Evolutionary conservation across 2,888 invertebrate genomes (phyloP), one percentile per base, ranked within the genome.

Genomic region (Epiblema foenella): DNA sequence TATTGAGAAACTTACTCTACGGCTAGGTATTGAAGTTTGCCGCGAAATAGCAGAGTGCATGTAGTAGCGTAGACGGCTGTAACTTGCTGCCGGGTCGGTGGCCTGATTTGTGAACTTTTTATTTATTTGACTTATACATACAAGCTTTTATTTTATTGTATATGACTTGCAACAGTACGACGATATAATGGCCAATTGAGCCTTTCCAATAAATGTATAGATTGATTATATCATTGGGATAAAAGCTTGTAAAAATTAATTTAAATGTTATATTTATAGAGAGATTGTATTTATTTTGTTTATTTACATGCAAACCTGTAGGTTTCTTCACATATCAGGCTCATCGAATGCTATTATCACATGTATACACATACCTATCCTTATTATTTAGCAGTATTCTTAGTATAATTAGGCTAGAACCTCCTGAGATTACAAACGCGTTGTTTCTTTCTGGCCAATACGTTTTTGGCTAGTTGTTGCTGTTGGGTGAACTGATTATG

Each of bases 331-430:
- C 87, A 81, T 82, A 77, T 80, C 86, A 81, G 78, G 85, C 86
- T 83, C 87, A 86, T 87, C 84, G 80, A 86, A 86, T 85, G 91
- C 89, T 89, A 86, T 85, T 69, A 83, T 85, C 87, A 89, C 88
- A 85, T 90, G 88, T 90, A 88, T 86, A 89, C 88, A 89, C 87
- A 82, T 87, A 86, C 85, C 85, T 86, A 81, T 79, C 85, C 85
- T 83, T 86, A 85, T 83, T 85, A 86, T 81, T 83, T 90, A 91
- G 90, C 90, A 91, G 91, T 91, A 92, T 91, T 92, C 81, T 86
- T 90, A 90, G 88, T 79, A 75, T 91, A 92, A 90, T 88, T 92
- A 92, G 90, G 89, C 83, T 91, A 91, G 89, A 87, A 85, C 88
- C 86, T 85, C 84, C 84, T 87, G 91, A 92, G 91, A 91, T 91